Conservation (phyloP, 2,888 invertebrate species). For the Lasioglossum vierecki region DNA sequence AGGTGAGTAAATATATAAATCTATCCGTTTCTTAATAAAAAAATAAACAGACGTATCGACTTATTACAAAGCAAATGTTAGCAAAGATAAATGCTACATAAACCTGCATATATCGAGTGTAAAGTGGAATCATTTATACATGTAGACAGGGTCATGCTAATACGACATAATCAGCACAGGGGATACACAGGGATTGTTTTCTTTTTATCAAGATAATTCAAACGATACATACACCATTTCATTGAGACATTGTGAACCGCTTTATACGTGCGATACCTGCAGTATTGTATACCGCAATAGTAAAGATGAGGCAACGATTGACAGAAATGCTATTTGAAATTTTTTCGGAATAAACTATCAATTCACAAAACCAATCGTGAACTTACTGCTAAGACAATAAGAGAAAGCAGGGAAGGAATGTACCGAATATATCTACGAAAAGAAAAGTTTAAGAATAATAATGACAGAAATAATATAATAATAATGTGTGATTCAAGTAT, state of each 20-base stretch:
- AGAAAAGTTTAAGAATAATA: constrained; percentile 34
- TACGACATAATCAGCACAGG: constrained; percentile 9
- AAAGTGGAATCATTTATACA: constrained; percentile 59
- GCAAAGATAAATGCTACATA: constrained; percentile 40
- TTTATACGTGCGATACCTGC: constrained; percentile 67
- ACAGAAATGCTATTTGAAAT: constrained; percentile 36
- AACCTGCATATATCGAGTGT: constrained; percentile 70
- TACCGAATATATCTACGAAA: constrained; percentile 27
- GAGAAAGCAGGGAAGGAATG: constrained; percentile 39
- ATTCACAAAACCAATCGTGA: constrained; percentile 30
- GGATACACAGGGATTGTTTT: neutral
- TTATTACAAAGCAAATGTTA: constrained; percentile 51
- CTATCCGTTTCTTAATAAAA: constrained; percentile 76
- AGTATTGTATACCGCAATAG: constrained; percentile 45
- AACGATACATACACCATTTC: neutral
- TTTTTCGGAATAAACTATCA: constrained; percentile 26
- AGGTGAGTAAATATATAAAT: constrained; percentile 82
- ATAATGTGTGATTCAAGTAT: constrained; percentile 35
- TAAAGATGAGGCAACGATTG: constrained; percentile 37
- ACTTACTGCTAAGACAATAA: constrained; percentile 34
- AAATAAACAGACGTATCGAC: constrained; percentile 44
- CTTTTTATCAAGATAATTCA: neutral
- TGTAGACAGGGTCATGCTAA: constrained; percentile 6
- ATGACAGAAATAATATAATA: constrained; percentile 3
- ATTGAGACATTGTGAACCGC: constrained; percentile 44